phyloP scores from a whole-genome alignment of 2,888 invertebrate genomes.

The Leptarthrus brevirostris region DNA sequence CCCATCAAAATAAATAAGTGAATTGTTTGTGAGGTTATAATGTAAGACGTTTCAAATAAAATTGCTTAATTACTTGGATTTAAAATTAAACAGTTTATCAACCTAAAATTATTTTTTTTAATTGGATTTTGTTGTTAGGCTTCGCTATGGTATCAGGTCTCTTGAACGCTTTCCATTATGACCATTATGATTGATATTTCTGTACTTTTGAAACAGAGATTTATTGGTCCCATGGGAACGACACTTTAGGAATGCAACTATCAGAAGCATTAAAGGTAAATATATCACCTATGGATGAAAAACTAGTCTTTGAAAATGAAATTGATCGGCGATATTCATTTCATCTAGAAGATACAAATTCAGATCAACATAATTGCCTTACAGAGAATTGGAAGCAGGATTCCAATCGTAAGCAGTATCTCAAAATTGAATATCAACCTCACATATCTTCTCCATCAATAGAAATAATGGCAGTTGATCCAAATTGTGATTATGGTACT shows the following conservation, averaged over 20 bases:
- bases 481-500: conserved; percentile 59
- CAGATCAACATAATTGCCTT: conserved; percentile 4
- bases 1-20: background rate
- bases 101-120: too few relatives aligned
- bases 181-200: conserved; percentile 64
- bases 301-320: conserved; percentile 20
- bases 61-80: too few relatives aligned
- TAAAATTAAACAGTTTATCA: background rate
- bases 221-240: conserved; percentile 63
- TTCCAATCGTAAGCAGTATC: conserved; percentile 1
- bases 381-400: conserved; percentile 17
- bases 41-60: conserved; percentile 27
- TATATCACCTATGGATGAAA: conserved; percentile 60
- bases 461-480: conserved; percentile 60
- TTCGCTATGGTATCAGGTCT: conserved; percentile 64
- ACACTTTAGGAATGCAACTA: conserved; percentile 61
- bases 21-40: conserved; percentile 29
- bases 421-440: background rate
- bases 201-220: conserved; percentile 61
- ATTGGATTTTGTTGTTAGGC: conserved; percentile 3
- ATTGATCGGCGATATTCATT: conserved; percentile 13
- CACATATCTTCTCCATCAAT: conserved; percentile 58
- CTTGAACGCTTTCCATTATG: conserved; percentile 65
- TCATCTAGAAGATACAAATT: conserved; percentile 42
- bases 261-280: conserved; percentile 65